Evolutionary conservation across 2,888 invertebrate species (phyloP).

Genomic region (Drosophila paramelanica): DNA sequence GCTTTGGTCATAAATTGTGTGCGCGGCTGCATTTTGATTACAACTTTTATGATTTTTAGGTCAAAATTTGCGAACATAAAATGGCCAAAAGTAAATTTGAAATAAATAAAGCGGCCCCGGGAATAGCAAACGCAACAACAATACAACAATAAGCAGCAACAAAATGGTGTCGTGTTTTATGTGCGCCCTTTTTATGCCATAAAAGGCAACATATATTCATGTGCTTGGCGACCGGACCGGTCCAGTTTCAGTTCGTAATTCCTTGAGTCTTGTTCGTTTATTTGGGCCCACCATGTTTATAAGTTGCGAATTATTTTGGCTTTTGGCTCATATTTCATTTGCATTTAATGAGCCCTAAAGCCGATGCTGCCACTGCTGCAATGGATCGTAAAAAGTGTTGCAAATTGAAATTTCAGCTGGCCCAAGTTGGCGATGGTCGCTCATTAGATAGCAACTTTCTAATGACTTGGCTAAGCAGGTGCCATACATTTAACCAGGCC

Average conservation of each 20-base stretch:
- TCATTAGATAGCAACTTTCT: conserved; percentile 58
- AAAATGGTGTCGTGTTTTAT: conserved; percentile 68
- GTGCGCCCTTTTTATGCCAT: conserved; percentile 64
- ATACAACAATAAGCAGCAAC: conserved; percentile 41
- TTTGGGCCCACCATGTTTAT: conserved; percentile 37
- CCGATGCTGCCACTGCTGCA: conserved; percentile 21
- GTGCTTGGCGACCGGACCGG: conserved; percentile 17
- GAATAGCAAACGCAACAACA: conserved; percentile 29
- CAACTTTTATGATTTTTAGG: conserved; percentile 82
- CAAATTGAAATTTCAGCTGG: conserved; percentile 58
- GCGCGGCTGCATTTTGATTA: conserved; percentile 70
- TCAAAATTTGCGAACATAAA: conserved; percentile 81
- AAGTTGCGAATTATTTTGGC: conserved; percentile 67
- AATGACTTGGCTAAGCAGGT: conserved; percentile 64
- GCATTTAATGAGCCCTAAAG: conserved; percentile 64
- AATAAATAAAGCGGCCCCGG: conserved; percentile 66
- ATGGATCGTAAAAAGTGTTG: conserved; percentile 56
- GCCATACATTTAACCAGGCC: conserved; percentile 61
- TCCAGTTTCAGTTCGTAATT: conserved; percentile 14
- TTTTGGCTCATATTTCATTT: conserved; percentile 62
- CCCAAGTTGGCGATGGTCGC: conserved; percentile 13
- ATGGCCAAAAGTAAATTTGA: conserved; percentile 79
- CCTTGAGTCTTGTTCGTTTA: conserved; percentile 34
- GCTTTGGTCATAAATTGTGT: conserved; percentile 69
- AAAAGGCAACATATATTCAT: conserved; percentile 45